Evolutionary conservation across 2,888 invertebrate genomes (phyloP).

Genomic region (Acronicta alni): DNA sequence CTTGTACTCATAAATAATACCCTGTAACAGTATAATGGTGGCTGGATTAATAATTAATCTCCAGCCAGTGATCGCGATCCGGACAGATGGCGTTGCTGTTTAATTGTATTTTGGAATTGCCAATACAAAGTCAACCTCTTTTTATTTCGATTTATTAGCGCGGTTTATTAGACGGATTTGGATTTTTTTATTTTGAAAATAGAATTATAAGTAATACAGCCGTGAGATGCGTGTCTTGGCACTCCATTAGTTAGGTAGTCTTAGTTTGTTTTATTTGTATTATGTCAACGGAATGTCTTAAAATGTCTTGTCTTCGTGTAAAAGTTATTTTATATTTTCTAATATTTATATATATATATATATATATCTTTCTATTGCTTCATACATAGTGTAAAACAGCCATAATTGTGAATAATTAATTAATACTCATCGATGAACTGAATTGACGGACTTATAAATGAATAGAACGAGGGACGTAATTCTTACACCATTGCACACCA

Average conservation of each 20-base stretch:
- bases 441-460: constrained; percentile 12
- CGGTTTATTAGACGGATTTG: constrained; percentile 36
- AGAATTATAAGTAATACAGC: no score
- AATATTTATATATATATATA: no score
- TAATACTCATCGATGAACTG: constrained; percentile 24
- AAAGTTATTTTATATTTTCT: no score
- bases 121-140: constrained; percentile 47
- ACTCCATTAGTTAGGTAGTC: no score
- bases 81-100: constrained; percentile 52
- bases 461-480: constrained; percentile 5
- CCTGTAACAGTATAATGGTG: constrained; percentile 54
- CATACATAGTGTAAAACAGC: constrained; percentile 5
- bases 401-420: constrained; percentile 14
- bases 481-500: constrained; percentile 24
- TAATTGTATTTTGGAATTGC: constrained; percentile 56
- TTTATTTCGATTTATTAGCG: constrained; percentile 51
- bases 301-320: no score
- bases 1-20: constrained; percentile 66
- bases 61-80: constrained; percentile 44
- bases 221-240: no score
- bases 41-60: constrained; percentile 59
- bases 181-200: not conserved
- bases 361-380: no score
- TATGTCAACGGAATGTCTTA: no score
- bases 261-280: no score